phyloP scores from a whole-genome alignment of 2,797 vertebrate genomes.

The Rhabdophis nuchalis region DNA sequence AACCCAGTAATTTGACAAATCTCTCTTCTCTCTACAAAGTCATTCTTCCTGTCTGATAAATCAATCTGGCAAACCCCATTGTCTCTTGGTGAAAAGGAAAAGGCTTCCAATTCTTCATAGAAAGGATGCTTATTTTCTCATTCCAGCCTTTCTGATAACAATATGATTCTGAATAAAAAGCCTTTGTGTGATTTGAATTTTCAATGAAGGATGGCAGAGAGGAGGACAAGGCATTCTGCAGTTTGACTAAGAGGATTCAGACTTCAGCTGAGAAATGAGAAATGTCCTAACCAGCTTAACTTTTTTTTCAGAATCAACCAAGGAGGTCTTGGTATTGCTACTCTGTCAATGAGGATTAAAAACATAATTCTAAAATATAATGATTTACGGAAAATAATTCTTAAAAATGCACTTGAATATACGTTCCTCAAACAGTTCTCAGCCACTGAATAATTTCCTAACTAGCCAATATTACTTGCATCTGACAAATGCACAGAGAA shows the following conservation, averaged over 20 bases:
- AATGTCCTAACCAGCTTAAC: background rate
- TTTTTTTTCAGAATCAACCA: background rate
- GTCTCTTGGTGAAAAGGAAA: background rate
- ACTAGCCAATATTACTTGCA: background rate
- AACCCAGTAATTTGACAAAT: background rate
- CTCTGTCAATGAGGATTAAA: background rate
- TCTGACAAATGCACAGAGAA: background rate
- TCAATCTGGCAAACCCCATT: background rate
- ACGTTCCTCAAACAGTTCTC: background rate
- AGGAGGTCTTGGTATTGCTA: background rate
- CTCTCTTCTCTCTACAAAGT: background rate
- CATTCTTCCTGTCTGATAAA: background rate
- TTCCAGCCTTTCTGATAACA: background rate
- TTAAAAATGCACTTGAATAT: background rate
- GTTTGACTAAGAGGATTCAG: background rate
- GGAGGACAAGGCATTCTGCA: background rate
- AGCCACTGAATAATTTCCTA: background rate
- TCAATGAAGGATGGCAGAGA: background rate
- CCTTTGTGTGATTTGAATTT: background rate
- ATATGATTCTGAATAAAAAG: background rate
- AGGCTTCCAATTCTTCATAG: background rate
- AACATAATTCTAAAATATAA: background rate
- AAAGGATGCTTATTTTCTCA: background rate
- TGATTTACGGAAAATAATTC: background rate
- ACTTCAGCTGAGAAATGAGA: background rate